Evolutionary conservation across 2,797 vertebrate species (phyloP).

Genomic region (Argentina silus): DNA sequence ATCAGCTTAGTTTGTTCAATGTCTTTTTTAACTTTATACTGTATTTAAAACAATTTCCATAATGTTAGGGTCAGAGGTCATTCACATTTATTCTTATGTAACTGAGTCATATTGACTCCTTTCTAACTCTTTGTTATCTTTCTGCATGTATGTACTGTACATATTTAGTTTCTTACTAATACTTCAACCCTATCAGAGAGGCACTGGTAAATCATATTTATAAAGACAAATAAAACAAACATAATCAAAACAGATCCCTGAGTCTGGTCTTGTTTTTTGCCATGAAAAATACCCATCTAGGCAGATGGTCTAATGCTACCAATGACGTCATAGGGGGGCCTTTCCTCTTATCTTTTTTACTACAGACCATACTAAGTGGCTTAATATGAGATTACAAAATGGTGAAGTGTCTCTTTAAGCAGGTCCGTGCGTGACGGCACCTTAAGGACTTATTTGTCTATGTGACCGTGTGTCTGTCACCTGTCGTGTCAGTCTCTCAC

Average conservation of each 20-base stretch:
- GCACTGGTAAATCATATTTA: conserved; percentile 63
- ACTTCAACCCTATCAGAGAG: conserved; percentile 38
- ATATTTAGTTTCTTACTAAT: conserved; percentile 60
- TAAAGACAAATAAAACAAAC: conserved; percentile 52
- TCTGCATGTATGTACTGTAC: conserved; percentile 59
- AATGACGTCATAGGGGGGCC: not conserved
- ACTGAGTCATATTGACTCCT: conserved; percentile 89
- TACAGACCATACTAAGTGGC: too few species aligned
- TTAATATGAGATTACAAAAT: too few species aligned
- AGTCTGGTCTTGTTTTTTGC: not conserved
- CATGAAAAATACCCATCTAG: not conserved
- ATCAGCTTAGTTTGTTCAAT: conserved; percentile 37
- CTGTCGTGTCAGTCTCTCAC: not conserved
- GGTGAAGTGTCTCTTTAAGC: too few species aligned
- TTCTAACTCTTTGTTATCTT: conserved; percentile 25
- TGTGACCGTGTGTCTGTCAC: not conserved
- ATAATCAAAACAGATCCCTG: conserved; percentile 1
- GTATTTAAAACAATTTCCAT: conserved; percentile 74
- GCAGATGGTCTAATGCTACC: not conserved
- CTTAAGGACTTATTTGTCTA: not conserved
- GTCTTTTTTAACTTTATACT: conserved; percentile 62
- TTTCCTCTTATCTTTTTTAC: too few species aligned
- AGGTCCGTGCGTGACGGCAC: too few species aligned
- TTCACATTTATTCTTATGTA: conserved; percentile 54
- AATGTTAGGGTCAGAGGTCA: conserved; percentile 38